Evolutionary conservation across 1,140 invertebrate genomes (phyloP).

Genomic region (Drosophila fuyamai): DNA sequence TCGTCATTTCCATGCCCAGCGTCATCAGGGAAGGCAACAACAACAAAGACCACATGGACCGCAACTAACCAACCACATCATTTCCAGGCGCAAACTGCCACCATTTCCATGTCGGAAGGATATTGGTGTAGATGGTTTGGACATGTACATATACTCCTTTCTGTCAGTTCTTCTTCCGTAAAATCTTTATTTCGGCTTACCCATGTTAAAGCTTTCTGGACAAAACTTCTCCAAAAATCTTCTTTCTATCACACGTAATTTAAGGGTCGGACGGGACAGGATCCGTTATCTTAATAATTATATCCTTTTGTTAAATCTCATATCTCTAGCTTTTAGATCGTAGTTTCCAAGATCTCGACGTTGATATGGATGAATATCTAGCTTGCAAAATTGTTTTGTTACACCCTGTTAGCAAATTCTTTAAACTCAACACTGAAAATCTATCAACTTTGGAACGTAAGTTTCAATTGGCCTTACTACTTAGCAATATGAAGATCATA

Average conservation of each 20-base stretch:
- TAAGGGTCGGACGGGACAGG: too few relatives aligned
- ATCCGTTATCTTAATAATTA: too few relatives aligned
- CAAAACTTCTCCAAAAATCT: too few relatives aligned
- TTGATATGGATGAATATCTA: neutral
- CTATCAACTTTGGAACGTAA: too few relatives aligned
- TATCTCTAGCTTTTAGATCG: too few relatives aligned
- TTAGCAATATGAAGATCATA: constrained; percentile 1
- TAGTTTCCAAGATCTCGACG: too few relatives aligned
- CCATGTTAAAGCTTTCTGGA: too few relatives aligned
- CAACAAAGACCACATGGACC: constrained; percentile 48
- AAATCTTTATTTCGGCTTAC: too few relatives aligned
- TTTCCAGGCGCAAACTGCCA: constrained; percentile 71
- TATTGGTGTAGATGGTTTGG: constrained; percentile 36
- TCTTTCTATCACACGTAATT: too few relatives aligned
- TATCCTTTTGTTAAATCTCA: too few relatives aligned
- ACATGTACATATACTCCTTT: constrained; percentile 12
- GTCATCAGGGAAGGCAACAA: constrained; percentile 26
- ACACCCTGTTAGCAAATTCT: neutral
- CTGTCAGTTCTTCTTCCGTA: neutral
- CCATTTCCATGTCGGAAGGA: constrained; percentile 11
- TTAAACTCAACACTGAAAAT: too few relatives aligned
- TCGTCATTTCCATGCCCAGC: constrained; percentile 35
- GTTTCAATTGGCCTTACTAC: neutral
- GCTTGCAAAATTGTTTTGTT: neutral
- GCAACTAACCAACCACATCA: constrained; percentile 73